phyloP scores from a whole-genome alignment of 2,113 vertebrate genomes.

The Pyxicephalus adspersus region DNA sequence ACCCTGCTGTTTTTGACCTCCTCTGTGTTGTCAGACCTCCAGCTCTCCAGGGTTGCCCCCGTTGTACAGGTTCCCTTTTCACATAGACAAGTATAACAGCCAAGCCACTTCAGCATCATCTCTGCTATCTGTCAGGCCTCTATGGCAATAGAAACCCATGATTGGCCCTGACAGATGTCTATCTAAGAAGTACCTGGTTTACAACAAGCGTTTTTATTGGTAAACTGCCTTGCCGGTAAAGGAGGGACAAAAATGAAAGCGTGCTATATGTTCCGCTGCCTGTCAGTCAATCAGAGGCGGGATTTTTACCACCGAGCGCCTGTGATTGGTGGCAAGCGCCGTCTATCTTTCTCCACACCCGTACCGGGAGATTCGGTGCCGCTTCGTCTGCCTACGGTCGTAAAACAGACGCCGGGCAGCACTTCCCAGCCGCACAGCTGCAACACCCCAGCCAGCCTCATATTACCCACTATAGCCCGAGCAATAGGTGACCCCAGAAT shows the following conservation, averaged over 20 bases:
- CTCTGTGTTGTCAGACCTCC: too few relatives aligned
- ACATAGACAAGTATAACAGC: too few relatives aligned
- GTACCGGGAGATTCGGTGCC: constrained; percentile 38
- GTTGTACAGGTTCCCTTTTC: too few relatives aligned
- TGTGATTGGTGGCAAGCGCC: not conserved
- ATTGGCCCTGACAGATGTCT: not conserved
- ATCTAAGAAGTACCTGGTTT: not conserved
- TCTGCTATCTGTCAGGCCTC: not conserved
- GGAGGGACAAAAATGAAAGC: not conserved
- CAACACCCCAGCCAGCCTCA: too few relatives aligned
- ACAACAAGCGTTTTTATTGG: constrained; percentile 9
- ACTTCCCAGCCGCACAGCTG: too few relatives aligned
- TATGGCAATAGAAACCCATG: not conserved
- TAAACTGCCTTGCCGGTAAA: not conserved
- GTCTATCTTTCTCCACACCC: not conserved
- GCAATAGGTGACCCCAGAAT: not conserved
- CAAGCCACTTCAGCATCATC: not conserved
- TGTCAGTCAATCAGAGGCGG: not conserved
- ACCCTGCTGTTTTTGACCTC: too few relatives aligned
- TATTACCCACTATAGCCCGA: not conserved
- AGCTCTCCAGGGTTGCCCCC: too few relatives aligned
- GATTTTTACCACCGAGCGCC: not conserved
- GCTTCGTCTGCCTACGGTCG: not conserved
- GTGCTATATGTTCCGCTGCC: not conserved
- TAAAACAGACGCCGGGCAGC: not conserved